phyloP scores from a whole-genome alignment of 1,140 invertebrate species.

The Cydia splendana region DNA sequence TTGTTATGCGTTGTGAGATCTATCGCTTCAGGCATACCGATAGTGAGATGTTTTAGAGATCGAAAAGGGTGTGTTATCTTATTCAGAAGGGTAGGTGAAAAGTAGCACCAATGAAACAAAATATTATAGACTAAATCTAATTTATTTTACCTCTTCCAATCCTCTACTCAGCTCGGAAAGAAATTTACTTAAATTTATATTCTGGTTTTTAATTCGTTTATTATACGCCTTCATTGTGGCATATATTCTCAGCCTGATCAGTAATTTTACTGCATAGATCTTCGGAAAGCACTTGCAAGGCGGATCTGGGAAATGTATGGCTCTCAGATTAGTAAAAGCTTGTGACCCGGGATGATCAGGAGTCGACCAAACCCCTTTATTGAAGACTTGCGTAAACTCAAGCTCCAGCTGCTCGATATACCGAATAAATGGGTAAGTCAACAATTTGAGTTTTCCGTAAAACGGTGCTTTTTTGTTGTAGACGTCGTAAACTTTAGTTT shows the following conservation, averaged over 20 bases:
- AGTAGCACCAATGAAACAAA: neutral
- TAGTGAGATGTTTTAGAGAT: too few species aligned
- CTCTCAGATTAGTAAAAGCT: neutral
- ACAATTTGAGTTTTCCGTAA: neutral
- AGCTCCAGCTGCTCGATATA: neutral
- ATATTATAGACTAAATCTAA: neutral
- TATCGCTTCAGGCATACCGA: too few species aligned
- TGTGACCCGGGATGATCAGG: neutral
- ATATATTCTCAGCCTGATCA: neutral
- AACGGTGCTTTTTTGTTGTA: constrained; percentile 6
- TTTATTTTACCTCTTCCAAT: neutral
- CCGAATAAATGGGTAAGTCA: neutral
- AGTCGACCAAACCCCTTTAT: neutral
- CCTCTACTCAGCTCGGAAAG: neutral
- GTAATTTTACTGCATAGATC: neutral
- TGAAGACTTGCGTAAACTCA: neutral
- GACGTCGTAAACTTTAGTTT: neutral
- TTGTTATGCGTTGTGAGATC: too few species aligned
- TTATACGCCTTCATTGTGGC: neutral
- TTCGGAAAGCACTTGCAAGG: neutral
- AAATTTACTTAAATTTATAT: neutral
- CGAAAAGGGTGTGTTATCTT: too few species aligned
- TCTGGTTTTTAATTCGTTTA: neutral
- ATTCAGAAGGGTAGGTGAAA: neutral
- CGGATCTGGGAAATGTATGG: neutral